These are phyloP conservation scores for Microcebus jonahi DNA, from an alignment of 2,113 vertebrate genomes.

Conservation along the genomic window DNA sequence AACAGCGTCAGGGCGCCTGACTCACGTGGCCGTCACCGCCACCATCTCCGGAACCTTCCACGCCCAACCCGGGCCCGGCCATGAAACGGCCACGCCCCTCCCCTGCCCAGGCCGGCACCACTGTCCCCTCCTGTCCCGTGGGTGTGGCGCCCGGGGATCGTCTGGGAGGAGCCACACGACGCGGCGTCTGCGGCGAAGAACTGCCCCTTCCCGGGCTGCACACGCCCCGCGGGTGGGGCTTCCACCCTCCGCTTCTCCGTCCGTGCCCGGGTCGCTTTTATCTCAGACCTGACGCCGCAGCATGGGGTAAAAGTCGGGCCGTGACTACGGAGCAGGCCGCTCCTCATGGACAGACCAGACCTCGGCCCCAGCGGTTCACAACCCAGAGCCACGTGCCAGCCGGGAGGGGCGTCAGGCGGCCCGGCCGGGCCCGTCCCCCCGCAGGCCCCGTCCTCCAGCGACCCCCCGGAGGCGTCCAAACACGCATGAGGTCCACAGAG, in stretches of 20 bases:
- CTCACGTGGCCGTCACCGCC: accelerated
- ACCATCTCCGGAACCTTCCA: not conserved
- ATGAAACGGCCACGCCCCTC: not conserved
- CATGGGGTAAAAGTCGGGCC: too few species aligned
- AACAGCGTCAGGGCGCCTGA: not conserved
- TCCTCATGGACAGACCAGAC: too few species aligned
- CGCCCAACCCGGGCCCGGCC: not conserved
- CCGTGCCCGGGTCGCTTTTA: not conserved
- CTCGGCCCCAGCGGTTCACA: too few species aligned
- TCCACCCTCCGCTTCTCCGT: not conserved
- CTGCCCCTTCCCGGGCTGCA: not conserved
- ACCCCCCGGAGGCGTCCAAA: too few species aligned
- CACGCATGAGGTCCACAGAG: too few species aligned
- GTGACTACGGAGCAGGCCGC: too few species aligned
- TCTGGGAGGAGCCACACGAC: not conserved
- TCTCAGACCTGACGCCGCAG: not conserved
- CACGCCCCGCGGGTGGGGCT: too few species aligned
- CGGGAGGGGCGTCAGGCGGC: too few species aligned
- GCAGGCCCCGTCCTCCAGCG: too few species aligned
- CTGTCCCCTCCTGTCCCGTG: not conserved
- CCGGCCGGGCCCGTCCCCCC: too few species aligned
- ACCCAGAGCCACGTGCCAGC: too few species aligned
- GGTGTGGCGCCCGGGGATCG: not conserved
- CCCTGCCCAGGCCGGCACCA: not conserved
- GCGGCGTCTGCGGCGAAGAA: not conserved